Evolutionary conservation across 2,888 invertebrate species (phyloP), one percentile per base, ranked within the genome.

Genomic region (Noctua fimbriata): DNA sequence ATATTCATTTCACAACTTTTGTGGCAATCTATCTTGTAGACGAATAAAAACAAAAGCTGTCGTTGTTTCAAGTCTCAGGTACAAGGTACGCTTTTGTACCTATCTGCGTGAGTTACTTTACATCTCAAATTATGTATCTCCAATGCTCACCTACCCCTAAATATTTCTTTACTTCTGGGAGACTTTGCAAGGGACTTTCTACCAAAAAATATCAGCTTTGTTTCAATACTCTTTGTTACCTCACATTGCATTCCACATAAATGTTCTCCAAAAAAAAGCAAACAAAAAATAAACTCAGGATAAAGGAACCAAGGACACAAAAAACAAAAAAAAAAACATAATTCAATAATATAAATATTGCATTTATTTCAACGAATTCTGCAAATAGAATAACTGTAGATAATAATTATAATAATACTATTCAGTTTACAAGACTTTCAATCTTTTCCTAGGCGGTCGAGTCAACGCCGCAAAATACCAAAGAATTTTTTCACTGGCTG

Each of bases 271-370:
- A 92, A 90, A 92, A 92, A 36, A 93, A 92, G 86, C 84, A 92
- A 91, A 93, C 89, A 89, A 93, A 92, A 91, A 93, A 89, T 41
- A 91, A 95, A 95, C 92, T 92, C 74, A 95, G 93, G 93, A 94
- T 92, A 95, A 95, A 94, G 94, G 94, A 95, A 95, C 94, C 92
- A 94, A 95, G 95, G 95, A 93, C 94, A 94, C 92, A 92, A 93
- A 95, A 93, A 91, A 92, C 90, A 92, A 92, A 93, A 95, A 94
- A 94, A 47, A 96, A 95, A 95, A 95, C 95, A 95, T 95, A 96
- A 95, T 93, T 96, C 95, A 96, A 96, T 96, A 97, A 97, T 97
- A 97, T 97, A 97, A 97, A 97, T 97, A 97, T 97, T 97, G 96
- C 95, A 96, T 97, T 97, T 97, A 97, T 97, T 97, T 97, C 95